These are phyloP conservation scores for Atherix ibis DNA, from an alignment of 2,888 invertebrate genomes.

Conservation along the genomic window DNA sequence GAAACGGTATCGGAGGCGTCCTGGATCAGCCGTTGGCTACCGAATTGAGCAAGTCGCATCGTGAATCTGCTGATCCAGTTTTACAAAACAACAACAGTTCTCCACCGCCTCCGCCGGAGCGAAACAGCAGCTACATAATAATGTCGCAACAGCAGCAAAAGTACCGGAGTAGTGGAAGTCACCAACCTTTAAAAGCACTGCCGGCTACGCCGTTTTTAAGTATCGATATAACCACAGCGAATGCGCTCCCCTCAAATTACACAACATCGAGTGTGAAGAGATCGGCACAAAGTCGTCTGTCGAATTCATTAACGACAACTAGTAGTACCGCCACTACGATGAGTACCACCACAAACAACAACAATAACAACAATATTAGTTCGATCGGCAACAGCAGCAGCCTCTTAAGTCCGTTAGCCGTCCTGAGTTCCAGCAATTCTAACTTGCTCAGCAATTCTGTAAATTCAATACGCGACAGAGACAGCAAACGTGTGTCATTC, in stretches of 20 bases:
- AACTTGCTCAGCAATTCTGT: background rate
- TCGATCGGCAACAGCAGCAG: background rate
- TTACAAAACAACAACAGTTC: conserved; percentile 17
- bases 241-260: background rate
- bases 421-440: background rate
- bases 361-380: conserved; percentile 15
- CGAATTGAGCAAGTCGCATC: conserved; percentile 2
- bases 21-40: background rate
- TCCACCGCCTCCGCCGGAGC: conserved; percentile 68
- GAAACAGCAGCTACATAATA: conserved; percentile 75
- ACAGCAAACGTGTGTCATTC: conserved; percentile 56
- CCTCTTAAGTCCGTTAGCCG: background rate
- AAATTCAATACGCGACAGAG: conserved; percentile 13
- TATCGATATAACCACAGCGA: background rate
- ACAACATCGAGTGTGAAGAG: background rate
- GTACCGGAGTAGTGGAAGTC: conserved; percentile 15
- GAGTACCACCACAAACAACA: conserved; percentile 6
- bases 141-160: conserved; percentile 54
- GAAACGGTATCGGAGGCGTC: too few relatives aligned
- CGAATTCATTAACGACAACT: background rate
- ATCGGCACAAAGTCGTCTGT: background rate
- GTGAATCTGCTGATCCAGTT: background rate
- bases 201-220: conserved; percentile 3
- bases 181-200: conserved; percentile 2
- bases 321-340: conserved; percentile 1